phyloP scores from a whole-genome alignment of 2,888 invertebrate genomes.

The Sisyra nigra region DNA sequence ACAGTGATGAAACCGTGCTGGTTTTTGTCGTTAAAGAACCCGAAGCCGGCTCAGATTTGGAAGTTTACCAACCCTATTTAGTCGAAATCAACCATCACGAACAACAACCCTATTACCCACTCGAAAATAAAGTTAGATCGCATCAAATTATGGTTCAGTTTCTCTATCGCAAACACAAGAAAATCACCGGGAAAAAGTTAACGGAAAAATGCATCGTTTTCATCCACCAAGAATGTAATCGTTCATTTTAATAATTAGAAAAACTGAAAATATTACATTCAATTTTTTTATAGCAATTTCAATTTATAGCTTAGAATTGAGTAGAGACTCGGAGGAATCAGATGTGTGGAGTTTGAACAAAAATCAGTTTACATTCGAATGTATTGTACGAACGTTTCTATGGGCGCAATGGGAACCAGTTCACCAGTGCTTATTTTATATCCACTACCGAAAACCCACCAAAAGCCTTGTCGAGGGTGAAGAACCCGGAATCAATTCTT shows the following conservation, averaged over 20 bases:
- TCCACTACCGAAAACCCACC: constrained; percentile 56
- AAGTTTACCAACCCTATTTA: constrained; percentile 44
- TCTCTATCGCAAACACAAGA: constrained; percentile 40
- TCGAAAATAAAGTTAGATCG: constrained; percentile 34
- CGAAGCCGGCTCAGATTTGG: constrained; percentile 14
- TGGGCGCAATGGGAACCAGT: constrained; percentile 80
- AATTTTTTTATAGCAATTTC: constrained; percentile 17
- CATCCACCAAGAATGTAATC: constrained; percentile 64
- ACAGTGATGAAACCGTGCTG: constrained; percentile 46
- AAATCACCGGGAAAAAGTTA: constrained; percentile 23
- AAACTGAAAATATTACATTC: background rate
- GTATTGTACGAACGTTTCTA: constrained; percentile 50
- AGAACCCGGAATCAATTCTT: constrained; percentile 39
- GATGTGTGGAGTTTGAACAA: constrained; percentile 11
- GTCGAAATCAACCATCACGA: constrained; percentile 37
- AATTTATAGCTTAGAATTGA: constrained; percentile 19
- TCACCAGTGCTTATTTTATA: constrained; percentile 67
- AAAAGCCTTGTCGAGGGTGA: constrained; percentile 48
- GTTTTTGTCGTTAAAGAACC: constrained; percentile 49
- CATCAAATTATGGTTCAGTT: constrained; percentile 71
- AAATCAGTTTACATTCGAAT: constrained; percentile 25
- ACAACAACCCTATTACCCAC: constrained; percentile 21
- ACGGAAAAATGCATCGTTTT: constrained; percentile 54
- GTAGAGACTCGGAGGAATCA: constrained; percentile 13
- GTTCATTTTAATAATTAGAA: no score